Conservation (phyloP, 2,888 invertebrate genomes). For the Notocelia uddmanniana region DNA sequence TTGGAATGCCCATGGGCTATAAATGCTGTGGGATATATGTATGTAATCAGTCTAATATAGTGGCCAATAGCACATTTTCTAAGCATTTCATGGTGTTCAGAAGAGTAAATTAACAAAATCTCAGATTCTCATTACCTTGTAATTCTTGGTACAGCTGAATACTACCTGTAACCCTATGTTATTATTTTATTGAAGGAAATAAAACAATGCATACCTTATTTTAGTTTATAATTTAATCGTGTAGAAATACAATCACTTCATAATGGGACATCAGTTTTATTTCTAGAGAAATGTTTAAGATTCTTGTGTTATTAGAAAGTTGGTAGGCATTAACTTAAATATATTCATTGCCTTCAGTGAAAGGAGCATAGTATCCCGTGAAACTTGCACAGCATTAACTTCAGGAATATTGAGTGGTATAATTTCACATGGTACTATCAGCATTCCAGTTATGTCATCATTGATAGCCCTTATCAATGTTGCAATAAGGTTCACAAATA, state of each 20-base stretch:
- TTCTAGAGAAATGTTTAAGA: conserved; percentile 25
- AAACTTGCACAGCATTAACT: background rate
- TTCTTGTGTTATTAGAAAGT: conserved; percentile 16
- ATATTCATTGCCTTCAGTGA: conserved; percentile 7
- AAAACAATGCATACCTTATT: conserved; percentile 27
- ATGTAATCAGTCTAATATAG: background rate
- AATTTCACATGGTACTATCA: background rate
- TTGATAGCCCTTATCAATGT: too few species aligned
- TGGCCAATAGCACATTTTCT: background rate
- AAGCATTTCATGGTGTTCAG: background rate
- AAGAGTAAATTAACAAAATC: background rate
- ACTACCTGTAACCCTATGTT: background rate
- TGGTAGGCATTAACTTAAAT: conserved; percentile 1
- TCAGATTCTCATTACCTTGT: background rate
- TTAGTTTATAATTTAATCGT: conserved; percentile 39
- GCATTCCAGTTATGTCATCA: too few species aligned
- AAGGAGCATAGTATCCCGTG: background rate
- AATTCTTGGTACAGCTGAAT: background rate
- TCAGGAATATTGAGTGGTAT: background rate
- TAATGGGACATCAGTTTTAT: conserved; percentile 22
- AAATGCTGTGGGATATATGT: background rate
- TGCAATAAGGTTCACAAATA: too few species aligned
- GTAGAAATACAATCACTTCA: conserved; percentile 37
- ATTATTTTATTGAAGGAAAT: conserved; percentile 23
- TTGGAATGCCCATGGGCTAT: background rate